These are phyloP conservation scores for Spodoptera exigua DNA, from an alignment of 2,888 invertebrate species.

Conservation along the genomic window DNA sequence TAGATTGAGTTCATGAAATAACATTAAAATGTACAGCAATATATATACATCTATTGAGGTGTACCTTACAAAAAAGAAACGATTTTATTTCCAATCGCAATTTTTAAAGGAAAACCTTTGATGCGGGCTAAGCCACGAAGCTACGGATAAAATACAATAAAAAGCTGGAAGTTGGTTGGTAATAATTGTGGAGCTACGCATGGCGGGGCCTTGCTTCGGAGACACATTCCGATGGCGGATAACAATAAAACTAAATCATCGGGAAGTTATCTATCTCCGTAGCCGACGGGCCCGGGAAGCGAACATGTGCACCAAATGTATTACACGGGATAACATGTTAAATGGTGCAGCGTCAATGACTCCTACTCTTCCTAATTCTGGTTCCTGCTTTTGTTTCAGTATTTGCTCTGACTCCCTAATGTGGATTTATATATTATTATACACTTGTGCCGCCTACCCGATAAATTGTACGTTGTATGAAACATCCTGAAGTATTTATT, in stretches of 20 bases:
- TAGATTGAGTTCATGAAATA: constrained; percentile 2
- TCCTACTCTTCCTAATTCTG: constrained; percentile 70
- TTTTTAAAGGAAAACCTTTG: constrained; percentile 46
- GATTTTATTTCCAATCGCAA: constrained; percentile 24
- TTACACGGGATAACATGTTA: constrained; percentile 80
- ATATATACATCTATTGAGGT: constrained; percentile 1
- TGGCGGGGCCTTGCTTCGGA: constrained; percentile 61
- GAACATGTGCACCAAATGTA: constrained; percentile 80
- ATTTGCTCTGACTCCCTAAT: constrained; percentile 33
- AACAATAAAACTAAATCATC: constrained; percentile 89
- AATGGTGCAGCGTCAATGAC: constrained; percentile 79
- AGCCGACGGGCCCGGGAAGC: constrained; percentile 76
- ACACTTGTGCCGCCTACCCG: constrained; percentile 10
- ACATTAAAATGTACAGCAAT: constrained; percentile 3
- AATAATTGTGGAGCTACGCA: constrained; percentile 62
- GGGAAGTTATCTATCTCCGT: constrained; percentile 87
- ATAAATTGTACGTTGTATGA: background rate
- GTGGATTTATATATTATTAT: constrained; percentile 42
- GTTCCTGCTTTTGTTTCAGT: constrained; percentile 42
- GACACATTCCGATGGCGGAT: constrained; percentile 82
- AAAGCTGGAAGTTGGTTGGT: constrained; percentile 53
- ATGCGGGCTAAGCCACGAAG: constrained; percentile 46
- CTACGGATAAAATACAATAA: constrained; percentile 49
- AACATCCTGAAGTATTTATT: background rate
- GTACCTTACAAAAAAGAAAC: constrained; percentile 21